Evolutionary conservation across 1,140 invertebrate genomes (phyloP), one percentile per base, ranked within the genome.

Genomic region (Holotrichia oblita): DNA sequence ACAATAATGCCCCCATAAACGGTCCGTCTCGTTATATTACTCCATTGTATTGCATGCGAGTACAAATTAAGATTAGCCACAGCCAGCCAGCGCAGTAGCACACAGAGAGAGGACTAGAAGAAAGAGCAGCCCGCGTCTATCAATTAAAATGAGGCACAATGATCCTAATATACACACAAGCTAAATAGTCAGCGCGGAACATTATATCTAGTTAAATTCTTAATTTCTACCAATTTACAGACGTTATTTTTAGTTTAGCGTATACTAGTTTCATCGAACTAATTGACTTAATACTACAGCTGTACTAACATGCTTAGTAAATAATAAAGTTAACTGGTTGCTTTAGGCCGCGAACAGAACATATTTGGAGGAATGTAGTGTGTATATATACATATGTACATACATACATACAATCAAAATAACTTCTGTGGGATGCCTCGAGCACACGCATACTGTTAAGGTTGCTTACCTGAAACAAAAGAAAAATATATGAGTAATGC

Each of bases 221-320:
- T 69, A 69, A 69, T 69, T 69, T 69, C 61, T 34, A 69, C 61
- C 61, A 69, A 69, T 69, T 69, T 69, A 69, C 61, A 20, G 61
- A 69, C 61, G 61, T 69, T 69, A 69, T 69, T 69, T 69, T 69
- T 69, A 69, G 61, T 69, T 69, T 69, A 69, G 61, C 61, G 61
- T 69, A 69, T 22, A 69, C 61, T 69, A 69, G 61, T 69, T 69
- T 34, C 61, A 69, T 69, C 61, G 61, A 69, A 69, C 22, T 69
- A 69, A 69, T 69, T 69, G 61, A 69, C 17, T 69, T 69, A 69
- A 69, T 69, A 69, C 61, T 69, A 69, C 61, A 69, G 61, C 61
- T 69, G 61, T 69, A 69, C 61, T 69, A 69, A 69, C 61, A 69
- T 69, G 61, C 61, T 69, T 69, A 69, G 61, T 69, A 69, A 69